Evolutionary conservation across 2,888 invertebrate genomes (phyloP), one percentile per base, ranked within the genome.

Genomic region (Agrochola lychnidis): DNA sequence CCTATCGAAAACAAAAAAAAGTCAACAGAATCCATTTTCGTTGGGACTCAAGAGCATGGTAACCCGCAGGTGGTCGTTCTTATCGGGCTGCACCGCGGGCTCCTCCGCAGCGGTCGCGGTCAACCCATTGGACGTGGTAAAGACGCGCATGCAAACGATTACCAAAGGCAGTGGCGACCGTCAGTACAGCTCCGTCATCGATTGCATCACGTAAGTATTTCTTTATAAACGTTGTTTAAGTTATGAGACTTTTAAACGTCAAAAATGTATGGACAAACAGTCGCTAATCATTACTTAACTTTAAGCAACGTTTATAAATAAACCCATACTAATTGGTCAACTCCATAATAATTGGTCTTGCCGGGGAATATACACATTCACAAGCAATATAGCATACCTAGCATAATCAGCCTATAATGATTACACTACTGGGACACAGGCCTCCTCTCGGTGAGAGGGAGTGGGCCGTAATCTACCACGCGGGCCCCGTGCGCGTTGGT

Each of bases 121-220:
- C 0, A 99, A 99, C 96, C 99, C 99, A 0, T 97, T 99, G 91
- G 99, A 99, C 96, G 99, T 99, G 79, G 98, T 99, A 63, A 99
- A 99, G 97, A 99, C 99, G 0, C 97, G 99, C 89, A 97, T 99
- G 91, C 99, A 99, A 95, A 98, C 99, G 1, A 96, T 99, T 82
- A 98, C 98, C 81, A 98, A 98, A 94, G 99, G 98, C 61, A 97
- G 98, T 91, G 99, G 99, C 66, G 99, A 99, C 92, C 97, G 98
- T 30, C 97, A 98, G 80, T 99, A 99, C 96, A 97, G 97, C 86
- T 99, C 99, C 80, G 98, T 99, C 84, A 81, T 97, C 36, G 99
- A 99, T 94, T 99, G 99, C 87, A 97, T 99, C 93, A 94, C 97
- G 99, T 99, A 95, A 98, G 98, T 56, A 53, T 67, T 48, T 30